phyloP scores from a whole-genome alignment of 2,888 invertebrate genomes.

The Monochamus alternatus region DNA sequence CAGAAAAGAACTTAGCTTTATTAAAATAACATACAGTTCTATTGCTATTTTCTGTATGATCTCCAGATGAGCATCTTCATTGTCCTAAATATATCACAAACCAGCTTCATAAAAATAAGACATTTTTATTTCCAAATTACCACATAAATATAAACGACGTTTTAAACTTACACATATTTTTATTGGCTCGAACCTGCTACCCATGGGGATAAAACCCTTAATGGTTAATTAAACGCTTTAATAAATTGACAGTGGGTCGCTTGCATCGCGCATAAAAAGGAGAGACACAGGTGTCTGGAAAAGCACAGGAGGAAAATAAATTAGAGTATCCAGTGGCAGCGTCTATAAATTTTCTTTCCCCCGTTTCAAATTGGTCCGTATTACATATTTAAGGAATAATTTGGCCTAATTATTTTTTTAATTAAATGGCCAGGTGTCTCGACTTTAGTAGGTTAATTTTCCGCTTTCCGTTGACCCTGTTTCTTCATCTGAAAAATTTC shows the following conservation, averaged over 20 bases:
- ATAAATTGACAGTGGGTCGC: slow-evolving; percentile 24
- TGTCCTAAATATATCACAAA: too few relatives aligned
- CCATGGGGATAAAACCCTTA: not conserved
- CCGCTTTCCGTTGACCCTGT: too few relatives aligned
- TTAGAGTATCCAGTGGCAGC: slow-evolving; percentile 49
- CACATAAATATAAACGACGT: not conserved
- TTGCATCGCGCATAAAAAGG: slow-evolving; percentile 20
- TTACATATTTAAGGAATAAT: not conserved
- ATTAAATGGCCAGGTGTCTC: not conserved
- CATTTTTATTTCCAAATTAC: not conserved
- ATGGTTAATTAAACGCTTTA: slow-evolving; percentile 31
- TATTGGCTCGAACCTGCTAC: not conserved
- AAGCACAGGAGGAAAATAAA: slow-evolving; percentile 46
- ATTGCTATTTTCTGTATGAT: too few relatives aligned
- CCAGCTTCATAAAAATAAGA: not conserved
- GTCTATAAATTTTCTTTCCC: not conserved
- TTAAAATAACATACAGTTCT: too few relatives aligned
- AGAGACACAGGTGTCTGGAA: slow-evolving; percentile 51
- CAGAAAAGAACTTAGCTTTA: too few relatives aligned
- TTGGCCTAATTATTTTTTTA: not conserved
- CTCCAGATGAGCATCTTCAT: too few relatives aligned
- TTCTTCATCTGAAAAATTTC: too few relatives aligned
- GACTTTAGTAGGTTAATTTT: not conserved
- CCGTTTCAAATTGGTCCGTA: not conserved
- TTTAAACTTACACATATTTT: not conserved